A percentile compares a stretch with the other conserved stretches of the same genome.
Evolutionary conservation across 2,113 vertebrate species (phyloP).

Genomic region (Thalassarche chlororhynchos): DNA sequence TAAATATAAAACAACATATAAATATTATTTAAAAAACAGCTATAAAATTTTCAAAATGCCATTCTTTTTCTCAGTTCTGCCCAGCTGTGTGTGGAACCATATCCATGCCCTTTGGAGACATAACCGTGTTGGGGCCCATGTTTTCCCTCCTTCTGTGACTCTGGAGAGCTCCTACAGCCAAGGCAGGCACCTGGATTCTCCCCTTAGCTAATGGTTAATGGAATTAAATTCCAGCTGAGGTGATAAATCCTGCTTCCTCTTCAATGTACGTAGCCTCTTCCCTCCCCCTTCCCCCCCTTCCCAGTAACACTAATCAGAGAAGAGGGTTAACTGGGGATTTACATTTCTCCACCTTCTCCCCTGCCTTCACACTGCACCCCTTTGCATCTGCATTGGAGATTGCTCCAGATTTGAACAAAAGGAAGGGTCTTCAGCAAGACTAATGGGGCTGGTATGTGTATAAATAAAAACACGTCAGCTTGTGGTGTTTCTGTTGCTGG

Average conservation of each 20-base stretch:
- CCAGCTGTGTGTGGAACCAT: background rate
- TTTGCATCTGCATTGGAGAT: background rate
- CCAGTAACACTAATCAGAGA: background rate
- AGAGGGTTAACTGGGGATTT: background rate
- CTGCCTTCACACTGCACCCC: background rate
- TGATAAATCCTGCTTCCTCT: slow-evolving; percentile 28
- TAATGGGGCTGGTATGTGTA: background rate
- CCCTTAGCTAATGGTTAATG: slow-evolving; percentile 6
- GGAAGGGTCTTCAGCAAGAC: background rate
- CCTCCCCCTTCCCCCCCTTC: background rate
- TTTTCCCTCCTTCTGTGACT: background rate
- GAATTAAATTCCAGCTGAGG: background rate
- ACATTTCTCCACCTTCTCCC: background rate
- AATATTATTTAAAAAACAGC: background rate
- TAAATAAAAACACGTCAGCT: background rate
- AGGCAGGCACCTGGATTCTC: background rate
- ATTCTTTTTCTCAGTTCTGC: background rate
- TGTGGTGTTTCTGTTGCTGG: background rate
- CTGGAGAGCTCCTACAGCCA: background rate
- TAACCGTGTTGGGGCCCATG: background rate
- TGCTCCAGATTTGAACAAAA: background rate
- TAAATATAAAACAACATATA: background rate
- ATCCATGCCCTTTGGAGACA: background rate
- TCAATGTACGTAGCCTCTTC: background rate
- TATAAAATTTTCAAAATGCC: background rate